Conservation (phyloP, 1,140 invertebrate genomes). For the Aphaenogaster rudis region DNA sequence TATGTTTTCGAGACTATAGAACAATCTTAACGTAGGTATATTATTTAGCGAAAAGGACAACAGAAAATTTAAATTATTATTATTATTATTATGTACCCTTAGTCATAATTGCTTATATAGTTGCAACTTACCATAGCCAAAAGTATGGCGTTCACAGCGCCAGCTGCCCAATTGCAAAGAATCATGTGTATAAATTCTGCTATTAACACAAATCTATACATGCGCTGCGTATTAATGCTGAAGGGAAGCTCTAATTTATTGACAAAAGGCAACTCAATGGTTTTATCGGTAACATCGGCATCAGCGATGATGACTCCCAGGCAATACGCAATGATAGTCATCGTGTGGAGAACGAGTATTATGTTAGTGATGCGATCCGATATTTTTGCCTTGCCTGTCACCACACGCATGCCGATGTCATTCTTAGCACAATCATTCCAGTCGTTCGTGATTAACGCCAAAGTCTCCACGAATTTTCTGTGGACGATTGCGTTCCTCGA, state of each 20-base stretch:
- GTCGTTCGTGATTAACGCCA: slow-evolving; percentile 34
- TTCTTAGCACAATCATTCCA: slow-evolving; percentile 27
- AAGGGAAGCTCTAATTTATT: slow-evolving; percentile 14
- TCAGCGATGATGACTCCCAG: not conserved
- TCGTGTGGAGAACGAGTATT: not conserved
- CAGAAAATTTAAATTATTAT: no score
- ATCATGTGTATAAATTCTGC: slow-evolving; percentile 5
- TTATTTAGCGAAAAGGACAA: not conserved
- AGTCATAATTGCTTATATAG: not conserved
- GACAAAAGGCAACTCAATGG: not conserved
- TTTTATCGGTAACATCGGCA: slow-evolving; percentile 2
- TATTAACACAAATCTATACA: slow-evolving; percentile 32
- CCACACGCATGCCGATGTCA: not conserved
- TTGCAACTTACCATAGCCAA: slow-evolving; percentile 12
- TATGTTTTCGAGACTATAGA: not conserved
- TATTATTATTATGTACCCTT: not conserved
- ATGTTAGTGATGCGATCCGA: slow-evolving; percentile 8
- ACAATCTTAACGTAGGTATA: not conserved
- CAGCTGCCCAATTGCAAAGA: not conserved
- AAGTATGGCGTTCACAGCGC: not conserved
- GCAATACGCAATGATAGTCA: not conserved
- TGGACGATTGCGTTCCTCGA: slow-evolving; percentile 35
- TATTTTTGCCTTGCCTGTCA: slow-evolving; percentile 10
- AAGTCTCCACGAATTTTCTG: slow-evolving; percentile 42
- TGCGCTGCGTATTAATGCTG: not conserved